Evolutionary conservation across 2,797 vertebrate species (phyloP).

Genomic region (Loris lydekkerianus): DNA sequence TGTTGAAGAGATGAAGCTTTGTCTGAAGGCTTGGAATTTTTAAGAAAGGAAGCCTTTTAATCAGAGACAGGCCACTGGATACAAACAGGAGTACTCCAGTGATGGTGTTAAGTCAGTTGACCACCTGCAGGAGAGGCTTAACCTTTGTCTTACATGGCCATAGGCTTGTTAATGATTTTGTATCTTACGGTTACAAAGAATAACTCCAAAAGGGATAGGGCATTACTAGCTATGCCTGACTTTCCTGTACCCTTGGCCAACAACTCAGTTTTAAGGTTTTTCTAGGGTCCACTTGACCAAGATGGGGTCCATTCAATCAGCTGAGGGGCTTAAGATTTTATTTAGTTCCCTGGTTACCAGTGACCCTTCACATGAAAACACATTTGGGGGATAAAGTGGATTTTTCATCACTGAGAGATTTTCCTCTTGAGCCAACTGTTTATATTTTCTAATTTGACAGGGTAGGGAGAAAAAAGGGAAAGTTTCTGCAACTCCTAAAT

Average conservation of each 20-base stretch:
- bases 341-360: not conserved
- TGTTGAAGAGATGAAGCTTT: no score
- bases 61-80: no score
- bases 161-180: not conserved
- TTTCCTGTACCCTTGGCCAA: not conserved
- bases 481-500: constrained; percentile 42
- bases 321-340: not conserved
- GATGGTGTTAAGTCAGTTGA: no score
- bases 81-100: no score
- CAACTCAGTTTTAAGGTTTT: not conserved
- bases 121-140: no score
- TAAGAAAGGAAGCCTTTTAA: no score
- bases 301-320: not conserved
- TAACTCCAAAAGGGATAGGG: not conserved
- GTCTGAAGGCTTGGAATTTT: no score
- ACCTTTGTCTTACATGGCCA: no score
- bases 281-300: not conserved
- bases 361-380: not conserved
- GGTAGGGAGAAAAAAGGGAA: not conserved
- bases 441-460: not conserved
- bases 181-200: not conserved
- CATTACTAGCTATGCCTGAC: not conserved
- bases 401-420: not conserved
- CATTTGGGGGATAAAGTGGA: not conserved
- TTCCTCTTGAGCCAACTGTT: not conserved